Evolutionary conservation across 2,888 invertebrate genomes (phyloP).

Genomic region (Limnephilus rhombicus): DNA sequence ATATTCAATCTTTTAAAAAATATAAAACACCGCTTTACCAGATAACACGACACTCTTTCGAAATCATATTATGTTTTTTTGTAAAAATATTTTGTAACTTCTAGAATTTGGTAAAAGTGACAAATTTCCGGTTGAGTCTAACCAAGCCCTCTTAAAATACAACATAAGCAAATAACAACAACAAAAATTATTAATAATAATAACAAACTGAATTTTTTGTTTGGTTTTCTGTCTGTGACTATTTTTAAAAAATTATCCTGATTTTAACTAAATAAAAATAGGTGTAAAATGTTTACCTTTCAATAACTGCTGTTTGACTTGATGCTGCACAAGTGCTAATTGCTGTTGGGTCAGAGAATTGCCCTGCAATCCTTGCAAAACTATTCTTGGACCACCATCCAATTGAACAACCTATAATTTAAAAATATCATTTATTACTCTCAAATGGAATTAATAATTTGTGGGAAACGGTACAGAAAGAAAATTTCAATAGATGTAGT

Average conservation of each 20-base stretch:
- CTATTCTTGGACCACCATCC: constrained; percentile 90
- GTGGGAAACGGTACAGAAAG: not conserved
- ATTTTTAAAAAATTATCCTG: not conserved
- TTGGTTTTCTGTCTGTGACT: not conserved
- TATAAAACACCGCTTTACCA: too few species aligned
- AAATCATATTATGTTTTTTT: too few species aligned
- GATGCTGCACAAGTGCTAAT: constrained; percentile 89
- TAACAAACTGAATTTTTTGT: not conserved
- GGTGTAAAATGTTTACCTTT: constrained; percentile 80
- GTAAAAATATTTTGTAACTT: too few species aligned
- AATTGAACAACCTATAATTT: constrained; percentile 85
- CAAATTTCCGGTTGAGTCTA: too few species aligned
- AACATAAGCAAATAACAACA: too few species aligned
- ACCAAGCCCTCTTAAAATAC: too few species aligned
- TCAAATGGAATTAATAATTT: not conserved
- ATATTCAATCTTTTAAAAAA: too few species aligned
- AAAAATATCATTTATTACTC: not conserved
- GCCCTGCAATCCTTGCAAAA: constrained; percentile 90
- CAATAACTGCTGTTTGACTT: constrained; percentile 91
- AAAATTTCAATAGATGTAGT: not conserved
- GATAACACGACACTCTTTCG: too few species aligned
- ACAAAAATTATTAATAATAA: too few species aligned
- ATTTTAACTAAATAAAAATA: not conserved
- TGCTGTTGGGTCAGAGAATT: constrained; percentile 90
- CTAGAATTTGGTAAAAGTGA: too few species aligned